Conservation (phyloP, 35 echinoderm and acorn worm species). For the Acanthaster planci region DNA sequence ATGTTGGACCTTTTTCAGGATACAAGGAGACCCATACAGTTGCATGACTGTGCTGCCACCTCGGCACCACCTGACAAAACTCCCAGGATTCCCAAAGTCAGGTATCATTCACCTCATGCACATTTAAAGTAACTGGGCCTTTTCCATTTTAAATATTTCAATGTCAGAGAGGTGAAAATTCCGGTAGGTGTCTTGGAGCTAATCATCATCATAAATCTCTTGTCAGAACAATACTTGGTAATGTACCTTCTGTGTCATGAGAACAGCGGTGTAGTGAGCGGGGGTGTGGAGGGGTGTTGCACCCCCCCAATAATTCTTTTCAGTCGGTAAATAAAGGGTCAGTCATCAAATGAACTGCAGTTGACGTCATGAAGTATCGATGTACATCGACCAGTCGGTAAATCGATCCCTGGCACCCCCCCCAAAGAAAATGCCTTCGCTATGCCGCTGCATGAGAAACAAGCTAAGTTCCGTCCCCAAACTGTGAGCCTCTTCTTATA, state of each 20-base stretch:
- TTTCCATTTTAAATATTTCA: no score
- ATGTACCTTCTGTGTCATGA: background rate
- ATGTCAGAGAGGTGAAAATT: background rate
- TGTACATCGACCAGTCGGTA: no score
- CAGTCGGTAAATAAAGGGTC: no score
- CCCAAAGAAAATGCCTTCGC: no score
- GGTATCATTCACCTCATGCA: background rate
- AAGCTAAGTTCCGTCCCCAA: no score
- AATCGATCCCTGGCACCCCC: no score
- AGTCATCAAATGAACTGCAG: no score
- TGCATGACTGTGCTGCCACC: background rate
- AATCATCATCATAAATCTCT: background rate
- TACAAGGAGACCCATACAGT: background rate
- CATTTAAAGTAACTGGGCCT: no score
- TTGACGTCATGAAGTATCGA: no score
- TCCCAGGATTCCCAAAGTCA: background rate
- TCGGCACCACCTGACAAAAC: background rate
- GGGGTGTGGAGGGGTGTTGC: background rate
- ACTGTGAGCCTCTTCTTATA: no score
- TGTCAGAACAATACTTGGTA: background rate
- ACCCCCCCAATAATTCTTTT: no score
- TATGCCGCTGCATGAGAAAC: no score
- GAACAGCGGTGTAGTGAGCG: background rate
- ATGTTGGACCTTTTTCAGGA: background rate
- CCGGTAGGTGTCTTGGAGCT: background rate